These are phyloP conservation scores for Halictus quadricinctus DNA, from an alignment of 2,888 invertebrate genomes.

Conservation along the genomic window DNA sequence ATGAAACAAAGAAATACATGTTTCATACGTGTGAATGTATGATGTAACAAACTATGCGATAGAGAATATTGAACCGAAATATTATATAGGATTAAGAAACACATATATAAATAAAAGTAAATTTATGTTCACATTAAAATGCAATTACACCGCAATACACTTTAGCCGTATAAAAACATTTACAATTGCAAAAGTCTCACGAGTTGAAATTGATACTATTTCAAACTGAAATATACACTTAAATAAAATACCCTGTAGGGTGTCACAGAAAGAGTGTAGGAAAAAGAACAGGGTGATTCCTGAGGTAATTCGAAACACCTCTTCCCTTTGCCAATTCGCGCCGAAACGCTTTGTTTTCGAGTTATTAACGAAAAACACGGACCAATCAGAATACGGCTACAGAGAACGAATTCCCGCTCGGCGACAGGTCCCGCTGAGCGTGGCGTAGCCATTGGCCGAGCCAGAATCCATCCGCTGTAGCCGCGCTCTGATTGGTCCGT, in stretches of 20 bases:
- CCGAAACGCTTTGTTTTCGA: neutral
- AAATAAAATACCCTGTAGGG: neutral
- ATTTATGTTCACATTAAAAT: neutral
- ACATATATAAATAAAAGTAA: neutral
- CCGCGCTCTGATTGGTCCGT: neutral
- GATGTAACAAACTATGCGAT: neutral
- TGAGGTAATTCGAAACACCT: neutral
- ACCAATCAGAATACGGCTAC: neutral
- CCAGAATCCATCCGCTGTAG: too few relatives aligned
- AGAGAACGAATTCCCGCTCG: too few relatives aligned
- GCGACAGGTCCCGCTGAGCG: too few relatives aligned
- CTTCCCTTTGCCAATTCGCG: neutral
- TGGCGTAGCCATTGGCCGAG: too few relatives aligned
- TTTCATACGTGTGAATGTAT: slow-evolving; percentile 8
- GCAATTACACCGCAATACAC: neutral
- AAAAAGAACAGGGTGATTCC: neutral
- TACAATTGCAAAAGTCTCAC: neutral
- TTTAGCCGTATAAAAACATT: neutral
- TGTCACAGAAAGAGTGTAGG: neutral
- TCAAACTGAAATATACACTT: neutral
- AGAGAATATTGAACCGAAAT: slow-evolving; percentile 3
- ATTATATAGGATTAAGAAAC: slow-evolving; percentile 6
- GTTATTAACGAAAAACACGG: neutral
- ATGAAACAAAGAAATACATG: neutral
- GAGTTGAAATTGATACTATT: neutral